Evolutionary conservation across 2,113 vertebrate genomes (phyloP), one percentile per base, ranked within the genome.

Genomic region (Leucopternis melanops): DNA sequence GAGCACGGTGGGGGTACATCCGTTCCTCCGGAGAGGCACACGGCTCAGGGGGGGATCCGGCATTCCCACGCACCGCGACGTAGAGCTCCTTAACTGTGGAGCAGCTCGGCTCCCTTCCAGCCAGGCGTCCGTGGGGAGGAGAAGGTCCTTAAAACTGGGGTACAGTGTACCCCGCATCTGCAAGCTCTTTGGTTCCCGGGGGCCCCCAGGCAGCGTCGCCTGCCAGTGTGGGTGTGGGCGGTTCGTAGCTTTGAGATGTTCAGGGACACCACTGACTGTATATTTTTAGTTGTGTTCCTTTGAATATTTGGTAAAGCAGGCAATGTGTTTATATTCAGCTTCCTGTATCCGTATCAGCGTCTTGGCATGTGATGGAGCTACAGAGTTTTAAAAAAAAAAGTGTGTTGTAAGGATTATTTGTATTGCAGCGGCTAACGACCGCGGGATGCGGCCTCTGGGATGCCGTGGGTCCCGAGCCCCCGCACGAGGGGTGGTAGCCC

Each of bases 21-120:
- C 2, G 4, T 36, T 34, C 16, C 50, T 21, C 40, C 1, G 4
- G 17, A 17, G 42, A 17, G 34, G 5, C 17, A 6, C 2, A 0
- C 7, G 22, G 50, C 32, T 44, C 0, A 1, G 21, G 10, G 25
- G 34, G 26, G 29, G 25, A 49, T 26, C 26, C 0, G 0, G 20
- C 34, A 11, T 90, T 82, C 54, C 90, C 18, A 1, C 9, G 18
- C 18, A 12, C 19, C 2, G 5, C 2, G 13, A 54, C 11, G 3
- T 2, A 10, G 13, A 2, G 3, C 22, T 70, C 0, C 0, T 45
- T 21, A 2, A 2, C 31, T 59, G 52, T 0, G 7, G 38, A 65
- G 66, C 71, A 55, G 71, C 85, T 89, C 13, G 6, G 13, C 17
- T 13, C 22, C 44, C 22, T 70, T 29, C 50, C 71, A 86, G 10